Evolutionary conservation across 2,113 vertebrate species (phyloP), one percentile per base, ranked within the genome.

Genomic region (Microcebus griseorufus): DNA sequence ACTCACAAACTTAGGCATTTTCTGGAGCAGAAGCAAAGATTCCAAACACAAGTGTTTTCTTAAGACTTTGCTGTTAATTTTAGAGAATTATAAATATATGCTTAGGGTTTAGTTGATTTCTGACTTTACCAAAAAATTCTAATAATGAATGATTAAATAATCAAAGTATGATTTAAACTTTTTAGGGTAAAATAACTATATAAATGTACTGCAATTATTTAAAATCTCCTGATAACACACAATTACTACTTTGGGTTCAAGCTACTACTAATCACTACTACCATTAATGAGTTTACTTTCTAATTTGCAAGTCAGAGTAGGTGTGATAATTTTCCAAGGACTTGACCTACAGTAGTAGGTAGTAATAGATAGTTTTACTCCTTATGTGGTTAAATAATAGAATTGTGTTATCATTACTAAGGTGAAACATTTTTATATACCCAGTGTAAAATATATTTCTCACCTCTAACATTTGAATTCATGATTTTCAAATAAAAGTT

Each of bases 401-500:
- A 83, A 67, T 37, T 84, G 20, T 83, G 34, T 90, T 39, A 62
- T 76, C 53, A 80, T 73, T 51, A 90, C 18, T 87, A 80, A 94
- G 80, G 70, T 75, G 65, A 96, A 83, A 76, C 48, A 84, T 67
- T 96, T 90, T 93, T 72, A 85, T 89, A 78, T 90, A n/a, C 27
- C 11, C 7, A 75, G 0, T n/a, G 5, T 90, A 81, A 32, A 22
- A 48, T 12, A 60, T 55, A 3, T 84, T 94, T 94, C n/a, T 93
- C n/a, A 79, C 42, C 8, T 90, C 45, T 75, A 83, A 51, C 20
- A 29, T 82, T 45, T 64, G 29, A 92, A 23, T 83, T 93, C 75
- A 6, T 64, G 18, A 64, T 32, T 93, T 62, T 67, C 64, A 88
- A 94, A 82, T 55, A 94, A 76, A 88, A 62, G 20, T 65, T 90